A percentile compares a stretch with the other conserved stretches of the same genome.
phyloP scores from a whole-genome alignment of 2,113 vertebrate genomes.

The Erythrocercus mccallii region DNA sequence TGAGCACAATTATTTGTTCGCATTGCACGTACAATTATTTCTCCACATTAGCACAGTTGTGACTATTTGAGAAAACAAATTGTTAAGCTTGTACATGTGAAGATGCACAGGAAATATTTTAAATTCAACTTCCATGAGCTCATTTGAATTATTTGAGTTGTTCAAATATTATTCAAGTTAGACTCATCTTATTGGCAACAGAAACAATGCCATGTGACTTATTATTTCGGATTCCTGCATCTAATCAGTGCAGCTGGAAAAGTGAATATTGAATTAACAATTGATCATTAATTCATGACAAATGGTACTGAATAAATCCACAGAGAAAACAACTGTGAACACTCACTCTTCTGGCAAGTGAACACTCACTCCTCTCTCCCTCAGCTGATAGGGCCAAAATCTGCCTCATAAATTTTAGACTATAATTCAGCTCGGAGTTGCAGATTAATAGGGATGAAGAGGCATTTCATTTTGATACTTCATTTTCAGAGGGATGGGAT shows the following conservation, averaged over 20 bases:
- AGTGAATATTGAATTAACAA: constrained; percentile 58
- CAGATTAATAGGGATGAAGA: neutral
- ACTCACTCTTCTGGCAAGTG: constrained; percentile 44
- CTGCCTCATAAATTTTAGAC: constrained; percentile 22
- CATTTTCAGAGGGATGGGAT: neutral
- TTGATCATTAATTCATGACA: constrained; percentile 64
- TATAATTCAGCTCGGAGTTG: neutral
- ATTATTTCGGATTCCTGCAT: constrained; percentile 38
- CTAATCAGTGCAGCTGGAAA: constrained; percentile 58
- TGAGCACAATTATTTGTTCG: neutral
- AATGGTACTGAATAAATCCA: constrained; percentile 45
- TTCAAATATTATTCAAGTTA: constrained; percentile 51
- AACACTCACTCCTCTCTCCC: neutral
- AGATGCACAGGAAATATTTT: neutral
- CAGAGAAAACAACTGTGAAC: constrained; percentile 32
- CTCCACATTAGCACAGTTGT: neutral
- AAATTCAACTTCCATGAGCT: constrained; percentile 25
- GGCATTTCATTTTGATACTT: neutral
- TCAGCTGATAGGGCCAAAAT: constrained; percentile 22
- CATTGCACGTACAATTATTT: neutral
- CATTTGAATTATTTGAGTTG: constrained; percentile 14
- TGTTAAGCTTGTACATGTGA: neutral
- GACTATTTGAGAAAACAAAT: constrained; percentile 17
- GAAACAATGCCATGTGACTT: constrained; percentile 39
- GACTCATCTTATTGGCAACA: constrained; percentile 51